Percentiles rank a stretch among this genome's conserved stretches.
These are phyloP conservation scores for Torymus auratus DNA, from an alignment of 2,888 invertebrate genomes.

Conservation along the genomic window DNA sequence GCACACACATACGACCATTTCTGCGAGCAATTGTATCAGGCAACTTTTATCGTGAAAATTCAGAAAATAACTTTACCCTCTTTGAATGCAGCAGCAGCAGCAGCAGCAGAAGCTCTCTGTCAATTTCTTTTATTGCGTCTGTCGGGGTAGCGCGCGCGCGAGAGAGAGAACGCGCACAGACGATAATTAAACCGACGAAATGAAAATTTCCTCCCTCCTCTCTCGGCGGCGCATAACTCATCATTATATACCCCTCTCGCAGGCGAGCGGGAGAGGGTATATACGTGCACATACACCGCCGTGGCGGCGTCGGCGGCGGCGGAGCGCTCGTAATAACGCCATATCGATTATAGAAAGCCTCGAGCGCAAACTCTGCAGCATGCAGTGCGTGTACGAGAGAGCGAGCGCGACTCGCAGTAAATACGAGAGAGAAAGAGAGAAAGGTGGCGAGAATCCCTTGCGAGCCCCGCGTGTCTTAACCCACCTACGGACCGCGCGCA, in stretches of 20 bases:
- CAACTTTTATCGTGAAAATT: too few relatives aligned
- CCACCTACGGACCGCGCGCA: constrained; percentile 22
- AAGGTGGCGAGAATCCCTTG: constrained; percentile 34
- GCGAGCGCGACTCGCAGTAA: constrained; percentile 30
- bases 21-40: not conserved
- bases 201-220: constrained; percentile 37
- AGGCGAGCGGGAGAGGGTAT: not conserved
- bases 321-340: constrained; percentile 50
- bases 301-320: not conserved
- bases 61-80: too few relatives aligned
- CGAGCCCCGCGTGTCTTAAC: not conserved
- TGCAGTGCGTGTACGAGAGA: not conserved
- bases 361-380: constrained; percentile 22
- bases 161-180: not conserved
- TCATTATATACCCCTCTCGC: constrained; percentile 43
- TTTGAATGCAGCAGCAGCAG: too few relatives aligned
- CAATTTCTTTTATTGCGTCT: constrained; percentile 33
- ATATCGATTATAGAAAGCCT: constrained; percentile 55
- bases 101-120: not conserved
- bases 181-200: constrained; percentile 54
- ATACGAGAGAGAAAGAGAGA: constrained; percentile 21
- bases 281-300: too few relatives aligned
- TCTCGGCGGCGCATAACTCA: constrained; percentile 34
- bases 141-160: not conserved
- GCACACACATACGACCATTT: not conserved